These are phyloP conservation scores for Todiramphus chloris DNA, from an alignment of 2,113 vertebrate genomes.

Conservation along the genomic window DNA sequence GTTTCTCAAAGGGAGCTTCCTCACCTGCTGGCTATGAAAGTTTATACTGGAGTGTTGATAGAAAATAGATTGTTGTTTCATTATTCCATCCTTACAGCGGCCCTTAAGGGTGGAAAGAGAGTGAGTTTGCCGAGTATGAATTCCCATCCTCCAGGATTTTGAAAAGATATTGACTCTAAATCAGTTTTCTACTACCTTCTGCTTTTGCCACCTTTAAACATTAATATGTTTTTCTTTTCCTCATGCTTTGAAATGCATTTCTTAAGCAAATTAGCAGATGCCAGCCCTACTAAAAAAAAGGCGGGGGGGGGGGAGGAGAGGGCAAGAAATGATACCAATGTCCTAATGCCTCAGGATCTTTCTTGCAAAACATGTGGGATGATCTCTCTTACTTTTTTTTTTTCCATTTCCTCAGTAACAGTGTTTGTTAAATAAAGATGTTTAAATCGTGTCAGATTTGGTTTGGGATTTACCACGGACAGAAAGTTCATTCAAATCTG, in stretches of 20 bases:
- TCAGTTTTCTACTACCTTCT: neutral
- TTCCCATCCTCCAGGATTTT: neutral
- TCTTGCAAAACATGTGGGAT: neutral
- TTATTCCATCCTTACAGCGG: neutral
- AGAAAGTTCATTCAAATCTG: neutral
- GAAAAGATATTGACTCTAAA: neutral
- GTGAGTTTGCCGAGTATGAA: neutral
- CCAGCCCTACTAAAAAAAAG: neutral
- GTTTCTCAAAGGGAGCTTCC: neutral
- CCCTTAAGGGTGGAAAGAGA: neutral
- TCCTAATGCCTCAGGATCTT: neutral
- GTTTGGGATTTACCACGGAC: neutral
- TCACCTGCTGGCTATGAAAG: neutral
- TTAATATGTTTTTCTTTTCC: neutral
- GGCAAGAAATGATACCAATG: rapidly evolving
- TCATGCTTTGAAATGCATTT: neutral
- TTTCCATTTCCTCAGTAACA: neutral
- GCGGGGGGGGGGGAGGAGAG: neutral
- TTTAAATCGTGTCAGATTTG: neutral
- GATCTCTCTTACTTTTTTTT: neutral
- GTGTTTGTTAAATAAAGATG: neutral
- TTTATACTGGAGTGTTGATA: neutral
- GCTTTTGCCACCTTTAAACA: neutral
- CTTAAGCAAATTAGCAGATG: neutral
- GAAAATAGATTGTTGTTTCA: neutral